Evolutionary conservation across 1,140 invertebrate species (phyloP), one percentile per base, ranked within the genome.

Genomic region (Macrostomum lignano): DNA sequence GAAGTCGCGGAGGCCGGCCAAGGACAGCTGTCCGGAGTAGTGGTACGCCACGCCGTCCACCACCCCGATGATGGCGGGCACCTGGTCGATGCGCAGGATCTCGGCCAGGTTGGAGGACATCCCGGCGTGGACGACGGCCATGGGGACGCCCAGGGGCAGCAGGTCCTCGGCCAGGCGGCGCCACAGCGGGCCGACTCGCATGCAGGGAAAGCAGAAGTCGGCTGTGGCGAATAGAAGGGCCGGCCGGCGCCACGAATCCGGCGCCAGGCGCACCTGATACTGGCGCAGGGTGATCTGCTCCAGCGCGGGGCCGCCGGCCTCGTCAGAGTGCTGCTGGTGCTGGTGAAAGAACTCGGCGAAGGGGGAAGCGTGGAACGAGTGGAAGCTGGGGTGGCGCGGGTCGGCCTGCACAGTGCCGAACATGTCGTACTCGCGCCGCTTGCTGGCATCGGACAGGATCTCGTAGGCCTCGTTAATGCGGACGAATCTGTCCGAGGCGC

Each of bases 141-240:
- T 45, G 28, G n/a, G 15, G 30, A 21, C 2, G 43, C 62, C 66
- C 19, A 67, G 46, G 2, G 72, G 73, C 45, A 79, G 74, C 7
- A 88, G 51, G 28, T 82, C 72, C 41, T 76, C 70, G 13, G 76
- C 68, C 17, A 82, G 58, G 38, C 71, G 67, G 37, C 73, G 65
- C 65, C 78, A 76, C 5, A 72, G 65, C 3, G 68, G 69, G 33
- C 79, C 74, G 11, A 73, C 66, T 51, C 75, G 67, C 25, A 77
- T 65, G 51, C 81, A 91, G 20, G 73, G 65, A 52, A 79, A 76
- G 55, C 79, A 88, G 70, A 76, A 78, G 51, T 86, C 79, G 3
- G 74, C 73, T 52, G 82, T 86, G 47, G 79, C 76, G 39, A 84
- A 66, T 17, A 88, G 64, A 22, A 88, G 53, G 39, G 74, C 70